These are phyloP conservation scores for Pollenia amentaria DNA, from an alignment of 2,888 invertebrate species.

Conservation along the genomic window DNA sequence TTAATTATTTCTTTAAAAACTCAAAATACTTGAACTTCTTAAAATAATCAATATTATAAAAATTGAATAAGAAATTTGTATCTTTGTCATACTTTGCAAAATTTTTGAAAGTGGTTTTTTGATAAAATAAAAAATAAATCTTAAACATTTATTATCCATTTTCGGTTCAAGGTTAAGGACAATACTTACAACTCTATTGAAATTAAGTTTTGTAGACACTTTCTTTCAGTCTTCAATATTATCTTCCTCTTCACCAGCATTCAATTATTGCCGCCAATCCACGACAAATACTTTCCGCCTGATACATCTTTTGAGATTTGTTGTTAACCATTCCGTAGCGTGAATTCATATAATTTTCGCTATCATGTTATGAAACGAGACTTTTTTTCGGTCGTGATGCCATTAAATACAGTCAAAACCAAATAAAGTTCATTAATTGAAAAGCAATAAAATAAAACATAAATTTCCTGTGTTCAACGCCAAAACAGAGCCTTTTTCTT, in stretches of 20 bases:
- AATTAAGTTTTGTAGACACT: background rate
- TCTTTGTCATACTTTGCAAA: too few relatives aligned
- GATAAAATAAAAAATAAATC: too few relatives aligned
- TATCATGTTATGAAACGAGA: background rate
- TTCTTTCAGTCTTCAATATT: background rate
- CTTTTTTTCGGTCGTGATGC: slow-evolving; percentile 3
- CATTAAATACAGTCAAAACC: slow-evolving; percentile 20
- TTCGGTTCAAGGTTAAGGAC: slow-evolving; percentile 6
- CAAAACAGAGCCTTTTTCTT: background rate
- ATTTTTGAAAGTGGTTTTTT: too few relatives aligned
- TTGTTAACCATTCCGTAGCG: background rate
- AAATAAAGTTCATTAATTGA: slow-evolving; percentile 40
- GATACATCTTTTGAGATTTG: background rate
- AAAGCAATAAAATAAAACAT: slow-evolving; percentile 58
- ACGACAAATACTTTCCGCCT: background rate
- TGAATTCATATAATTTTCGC: background rate
- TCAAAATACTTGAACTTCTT: too few relatives aligned
- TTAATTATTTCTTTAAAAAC: too few relatives aligned
- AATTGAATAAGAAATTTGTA: too few relatives aligned
- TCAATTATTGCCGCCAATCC: background rate
- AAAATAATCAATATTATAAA: too few relatives aligned
- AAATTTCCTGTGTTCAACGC: slow-evolving; percentile 38
- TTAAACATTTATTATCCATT: too few relatives aligned
- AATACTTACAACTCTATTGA: background rate
- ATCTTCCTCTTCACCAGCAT: background rate